These are phyloP conservation scores for Cebidichthys violaceus DNA, from an alignment of 2,113 vertebrate genomes.

Conservation along the genomic window DNA sequence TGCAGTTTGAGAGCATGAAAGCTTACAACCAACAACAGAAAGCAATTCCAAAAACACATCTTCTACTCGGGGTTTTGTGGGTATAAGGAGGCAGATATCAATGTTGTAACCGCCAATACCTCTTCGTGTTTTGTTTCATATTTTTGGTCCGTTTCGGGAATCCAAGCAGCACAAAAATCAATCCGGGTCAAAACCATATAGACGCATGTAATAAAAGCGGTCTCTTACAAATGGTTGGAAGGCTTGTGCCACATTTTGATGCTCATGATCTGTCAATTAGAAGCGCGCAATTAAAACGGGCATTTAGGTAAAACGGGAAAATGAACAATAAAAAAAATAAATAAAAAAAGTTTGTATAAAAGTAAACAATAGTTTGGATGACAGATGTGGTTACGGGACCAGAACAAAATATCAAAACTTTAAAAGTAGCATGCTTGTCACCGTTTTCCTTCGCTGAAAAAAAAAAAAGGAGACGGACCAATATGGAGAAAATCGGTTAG, in stretches of 20 bases:
- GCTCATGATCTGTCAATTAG: not conserved
- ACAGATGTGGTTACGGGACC: slow-evolving; percentile 1
- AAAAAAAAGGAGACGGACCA: not conserved
- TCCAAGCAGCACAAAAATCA: not conserved
- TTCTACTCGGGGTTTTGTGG: not conserved
- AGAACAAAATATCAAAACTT: not conserved
- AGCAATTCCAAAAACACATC: not conserved
- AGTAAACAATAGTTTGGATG: too few species aligned
- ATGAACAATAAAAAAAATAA: not conserved
- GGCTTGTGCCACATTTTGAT: not conserved
- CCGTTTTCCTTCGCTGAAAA: not conserved
- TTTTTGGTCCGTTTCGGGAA: not conserved
- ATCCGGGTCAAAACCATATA: not conserved
- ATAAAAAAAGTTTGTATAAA: too few species aligned
- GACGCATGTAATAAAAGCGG: not conserved
- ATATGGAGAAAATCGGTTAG: slow-evolving; percentile 29
- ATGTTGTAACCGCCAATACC: not conserved
- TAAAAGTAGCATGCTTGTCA: not conserved
- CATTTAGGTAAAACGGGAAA: not conserved
- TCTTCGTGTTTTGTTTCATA: not conserved
- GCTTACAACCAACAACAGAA: not conserved
- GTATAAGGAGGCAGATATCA: slow-evolving; percentile 3
- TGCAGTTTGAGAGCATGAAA: not conserved
- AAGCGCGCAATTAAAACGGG: not conserved
- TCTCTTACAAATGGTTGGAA: not conserved